These are phyloP conservation scores for Todiramphus chloris DNA, from an alignment of 2,113 vertebrate species.

Conservation along the genomic window DNA sequence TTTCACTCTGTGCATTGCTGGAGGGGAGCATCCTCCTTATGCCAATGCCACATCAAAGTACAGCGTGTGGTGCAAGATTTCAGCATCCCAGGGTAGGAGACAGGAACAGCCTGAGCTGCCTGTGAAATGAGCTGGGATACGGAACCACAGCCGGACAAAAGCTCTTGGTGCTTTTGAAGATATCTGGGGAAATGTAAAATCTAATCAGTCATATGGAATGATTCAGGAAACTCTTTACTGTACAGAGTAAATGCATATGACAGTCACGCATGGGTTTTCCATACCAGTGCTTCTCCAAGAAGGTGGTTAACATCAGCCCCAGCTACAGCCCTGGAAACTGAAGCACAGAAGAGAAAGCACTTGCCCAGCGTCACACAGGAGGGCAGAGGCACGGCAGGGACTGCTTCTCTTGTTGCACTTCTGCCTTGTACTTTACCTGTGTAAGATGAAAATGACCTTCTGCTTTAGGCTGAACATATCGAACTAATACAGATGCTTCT, in stretches of 20 bases:
- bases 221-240: neutral
- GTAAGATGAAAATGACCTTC: neutral
- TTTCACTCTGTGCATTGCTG: neutral
- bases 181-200: neutral
- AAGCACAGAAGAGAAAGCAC: neutral
- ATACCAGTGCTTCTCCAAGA: neutral
- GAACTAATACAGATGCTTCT: neutral
- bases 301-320: neutral
- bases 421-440: neutral
- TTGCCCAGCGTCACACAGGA: neutral
- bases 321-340: neutral
- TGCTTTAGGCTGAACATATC: neutral
- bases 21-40: slow-evolving; percentile 23
- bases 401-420: neutral
- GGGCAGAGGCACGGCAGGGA: neutral
- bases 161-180: neutral
- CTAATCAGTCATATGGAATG: accelerated
- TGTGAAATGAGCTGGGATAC: neutral
- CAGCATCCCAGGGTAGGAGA: neutral
- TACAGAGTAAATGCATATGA: neutral
- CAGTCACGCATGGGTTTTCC: neutral
- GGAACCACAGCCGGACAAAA: neutral
- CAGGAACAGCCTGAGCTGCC: neutral
- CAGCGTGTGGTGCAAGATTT: neutral
- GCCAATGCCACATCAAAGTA: slow-evolving; percentile 56